A percentile compares a stretch with the other conserved stretches of the same genome.
Conservation (phyloP, 2,797 vertebrate species). For the Merluccius polli region DNA sequence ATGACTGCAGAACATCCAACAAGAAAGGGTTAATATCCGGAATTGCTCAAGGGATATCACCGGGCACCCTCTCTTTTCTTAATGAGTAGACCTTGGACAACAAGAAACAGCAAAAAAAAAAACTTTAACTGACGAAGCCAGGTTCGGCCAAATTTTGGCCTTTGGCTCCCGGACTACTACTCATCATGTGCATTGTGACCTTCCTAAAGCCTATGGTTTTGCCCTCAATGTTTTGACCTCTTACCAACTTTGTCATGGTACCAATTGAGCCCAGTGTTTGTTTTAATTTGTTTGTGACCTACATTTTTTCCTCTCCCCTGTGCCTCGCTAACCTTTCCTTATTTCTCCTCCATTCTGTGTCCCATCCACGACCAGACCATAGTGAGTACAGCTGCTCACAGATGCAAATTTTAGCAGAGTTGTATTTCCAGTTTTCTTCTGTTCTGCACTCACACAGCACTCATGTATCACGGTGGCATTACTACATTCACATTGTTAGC, state of each 20-base stretch:
- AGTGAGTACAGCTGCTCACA: constrained; percentile 51
- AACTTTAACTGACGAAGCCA: too few relatives aligned
- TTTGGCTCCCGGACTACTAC: neutral
- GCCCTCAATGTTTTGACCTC: neutral
- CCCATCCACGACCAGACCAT: constrained; percentile 42
- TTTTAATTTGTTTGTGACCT: constrained; percentile 10
- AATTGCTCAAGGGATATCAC: too few relatives aligned
- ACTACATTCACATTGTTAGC: neutral
- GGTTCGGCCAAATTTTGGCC: too few relatives aligned
- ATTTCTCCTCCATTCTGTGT: constrained; percentile 39
- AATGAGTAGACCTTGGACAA: too few relatives aligned
- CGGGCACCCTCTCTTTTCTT: too few relatives aligned
- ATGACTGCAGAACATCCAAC: too few relatives aligned
- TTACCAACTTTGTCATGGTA: neutral
- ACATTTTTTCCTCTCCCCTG: neutral
- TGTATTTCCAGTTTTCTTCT: neutral
- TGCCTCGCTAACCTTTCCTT: constrained; percentile 34
- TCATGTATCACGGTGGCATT: neutral
- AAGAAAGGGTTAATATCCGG: too few relatives aligned
- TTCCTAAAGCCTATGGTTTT: neutral
- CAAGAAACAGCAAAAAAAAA: too few relatives aligned
- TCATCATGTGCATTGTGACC: neutral
- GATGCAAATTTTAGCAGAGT: neutral
- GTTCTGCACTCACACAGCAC: neutral
- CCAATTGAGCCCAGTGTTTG: constrained; percentile 9